Percentiles rank a stretch among this genome's conserved stretches.
These are phyloP conservation scores for Hycleus phaleratus DNA, from an alignment of 1,140 invertebrate genomes.

Conservation along the genomic window DNA sequence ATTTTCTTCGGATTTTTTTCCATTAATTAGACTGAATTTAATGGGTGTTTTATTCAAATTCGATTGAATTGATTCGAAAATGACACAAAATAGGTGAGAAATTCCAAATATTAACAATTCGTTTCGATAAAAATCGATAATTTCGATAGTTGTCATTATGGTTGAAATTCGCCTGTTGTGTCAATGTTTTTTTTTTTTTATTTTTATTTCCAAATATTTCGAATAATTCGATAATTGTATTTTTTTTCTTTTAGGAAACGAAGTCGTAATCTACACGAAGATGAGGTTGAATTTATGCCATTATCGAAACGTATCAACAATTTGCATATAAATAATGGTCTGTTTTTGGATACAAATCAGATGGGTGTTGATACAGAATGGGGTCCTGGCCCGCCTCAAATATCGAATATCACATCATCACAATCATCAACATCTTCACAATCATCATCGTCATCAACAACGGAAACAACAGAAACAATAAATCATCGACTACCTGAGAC, in stretches of 20 bases:
- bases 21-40: too few relatives aligned
- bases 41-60: too few relatives aligned
- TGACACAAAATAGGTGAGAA: neutral
- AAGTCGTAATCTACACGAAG: conserved; percentile 48
- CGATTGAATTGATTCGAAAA: neutral
- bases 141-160: neutral
- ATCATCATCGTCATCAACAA: conserved; percentile 12
- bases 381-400: conserved; percentile 25
- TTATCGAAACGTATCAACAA: conserved; percentile 71
- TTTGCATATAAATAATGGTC: conserved; percentile 56
- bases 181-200: neutral
- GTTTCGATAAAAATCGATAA: neutral
- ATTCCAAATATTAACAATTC: neutral
- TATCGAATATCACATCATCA: conserved; percentile 3
- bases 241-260: conserved; percentile 48
- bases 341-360: conserved; percentile 23
- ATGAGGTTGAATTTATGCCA: conserved; percentile 65
- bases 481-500: conserved; percentile 11
- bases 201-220: neutral
- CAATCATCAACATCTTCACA: neutral
- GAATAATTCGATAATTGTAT: too few relatives aligned
- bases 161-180: neutral
- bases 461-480: conserved; percentile 4
- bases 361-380: conserved; percentile 19
- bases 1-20: too few relatives aligned